phyloP scores from a whole-genome alignment of 2,113 vertebrate genomes.

The Larimichthys polyactis region DNA sequence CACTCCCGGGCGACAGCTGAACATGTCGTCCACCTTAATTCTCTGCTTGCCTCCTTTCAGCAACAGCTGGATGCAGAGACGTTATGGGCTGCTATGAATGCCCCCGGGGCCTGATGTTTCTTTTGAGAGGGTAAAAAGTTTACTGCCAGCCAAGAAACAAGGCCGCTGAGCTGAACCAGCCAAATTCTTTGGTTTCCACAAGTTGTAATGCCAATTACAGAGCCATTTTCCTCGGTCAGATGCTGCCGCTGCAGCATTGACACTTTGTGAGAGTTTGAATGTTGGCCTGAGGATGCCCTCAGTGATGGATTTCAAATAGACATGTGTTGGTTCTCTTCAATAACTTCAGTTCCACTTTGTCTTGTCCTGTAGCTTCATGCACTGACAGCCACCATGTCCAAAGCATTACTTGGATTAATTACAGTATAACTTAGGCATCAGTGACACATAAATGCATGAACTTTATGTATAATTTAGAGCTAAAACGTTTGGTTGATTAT shows the following conservation, averaged over 20 bases:
- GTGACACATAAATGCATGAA: not conserved
- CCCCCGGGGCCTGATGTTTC: not conserved
- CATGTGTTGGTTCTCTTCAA: too few species aligned
- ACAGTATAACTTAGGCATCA: too few species aligned
- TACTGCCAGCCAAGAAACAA: constrained; percentile 32
- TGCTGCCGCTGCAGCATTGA: constrained; percentile 36
- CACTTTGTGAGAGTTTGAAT: constrained; percentile 37
- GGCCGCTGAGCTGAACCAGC: constrained; percentile 24
- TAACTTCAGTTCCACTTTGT: too few species aligned
- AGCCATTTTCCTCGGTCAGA: constrained; percentile 55
- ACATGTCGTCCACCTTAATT: constrained; percentile 19
- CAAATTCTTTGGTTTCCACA: constrained; percentile 60
- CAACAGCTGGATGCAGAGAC: constrained; percentile 37
- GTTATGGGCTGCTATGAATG: not conserved
- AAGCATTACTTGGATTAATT: too few species aligned
- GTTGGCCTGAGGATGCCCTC: not conserved
- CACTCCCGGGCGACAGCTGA: constrained; percentile 17
- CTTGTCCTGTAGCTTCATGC: too few species aligned
- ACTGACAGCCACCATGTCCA: too few species aligned
- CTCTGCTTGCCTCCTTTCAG: not conserved
- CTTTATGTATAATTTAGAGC: not conserved
- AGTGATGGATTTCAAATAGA: constrained; percentile 43
- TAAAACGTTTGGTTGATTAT: not conserved
- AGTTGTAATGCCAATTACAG: constrained; percentile 63
- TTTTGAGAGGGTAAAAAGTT: constrained; percentile 39